Percentiles rank a stretch among this genome's conserved stretches.
phyloP scores from a whole-genome alignment of 2,113 vertebrate genomes.

The Ptychochromis oligacanthus region DNA sequence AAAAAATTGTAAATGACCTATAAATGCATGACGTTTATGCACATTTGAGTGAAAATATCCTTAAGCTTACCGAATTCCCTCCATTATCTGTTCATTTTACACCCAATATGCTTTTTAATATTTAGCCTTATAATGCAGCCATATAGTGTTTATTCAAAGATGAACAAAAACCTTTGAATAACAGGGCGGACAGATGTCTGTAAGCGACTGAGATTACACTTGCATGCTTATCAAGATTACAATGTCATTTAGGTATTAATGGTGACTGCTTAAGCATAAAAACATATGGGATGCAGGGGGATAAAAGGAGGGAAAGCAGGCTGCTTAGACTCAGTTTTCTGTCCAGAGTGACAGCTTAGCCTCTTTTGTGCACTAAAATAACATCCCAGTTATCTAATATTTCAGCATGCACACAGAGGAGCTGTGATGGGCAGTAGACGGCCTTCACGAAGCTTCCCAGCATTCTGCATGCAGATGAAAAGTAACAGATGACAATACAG shows the following conservation, averaged over 20 bases:
- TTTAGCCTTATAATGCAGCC: background rate
- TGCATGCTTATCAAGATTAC: constrained; percentile 53
- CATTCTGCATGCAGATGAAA: constrained; percentile 14
- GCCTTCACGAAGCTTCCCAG: background rate
- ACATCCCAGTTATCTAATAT: constrained; percentile 33
- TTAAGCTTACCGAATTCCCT: background rate
- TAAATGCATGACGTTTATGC: background rate
- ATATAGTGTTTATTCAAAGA: background rate
- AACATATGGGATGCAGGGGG: constrained; percentile 43
- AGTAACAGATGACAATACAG: background rate
- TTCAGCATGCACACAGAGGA: constrained; percentile 9
- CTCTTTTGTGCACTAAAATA: constrained; percentile 34
- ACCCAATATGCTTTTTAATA: background rate
- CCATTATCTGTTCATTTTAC: background rate
- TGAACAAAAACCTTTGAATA: background rate
- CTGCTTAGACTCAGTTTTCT: constrained; percentile 38
- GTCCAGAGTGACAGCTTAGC: constrained; percentile 54
- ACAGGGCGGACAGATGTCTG: constrained; percentile 35
- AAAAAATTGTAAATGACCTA: background rate
- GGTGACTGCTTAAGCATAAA: constrained; percentile 45
- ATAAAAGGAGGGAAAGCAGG: constrained; percentile 40
- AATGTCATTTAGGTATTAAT: constrained; percentile 54
- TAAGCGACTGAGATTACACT: constrained; percentile 45
- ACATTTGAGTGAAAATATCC: background rate
- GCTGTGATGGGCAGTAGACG: background rate